A percentile compares a stretch with the other conserved stretches of the same genome.
These are phyloP conservation scores for Druon quercuslanigerum DNA, from an alignment of 1,140 invertebrate genomes.

Conservation along the genomic window DNA sequence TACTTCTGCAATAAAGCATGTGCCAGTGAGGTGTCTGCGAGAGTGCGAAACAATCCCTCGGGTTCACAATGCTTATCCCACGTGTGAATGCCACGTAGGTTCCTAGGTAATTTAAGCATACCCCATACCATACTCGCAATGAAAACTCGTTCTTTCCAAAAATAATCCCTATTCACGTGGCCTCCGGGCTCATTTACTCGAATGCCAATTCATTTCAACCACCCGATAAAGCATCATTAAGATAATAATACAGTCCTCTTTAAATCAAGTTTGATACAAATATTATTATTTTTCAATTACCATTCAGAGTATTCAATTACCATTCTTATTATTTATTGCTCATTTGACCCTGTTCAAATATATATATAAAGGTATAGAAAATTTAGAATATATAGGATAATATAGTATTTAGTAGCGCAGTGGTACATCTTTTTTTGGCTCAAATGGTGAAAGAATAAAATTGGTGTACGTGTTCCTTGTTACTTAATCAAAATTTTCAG, in stretches of 20 bases:
- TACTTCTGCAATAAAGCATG: conserved; percentile 63
- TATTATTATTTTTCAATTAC: conserved; percentile 29
- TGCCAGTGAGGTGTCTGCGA: conserved; percentile 65
- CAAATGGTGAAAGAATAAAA: too few relatives aligned
- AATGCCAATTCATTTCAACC: conserved; percentile 32
- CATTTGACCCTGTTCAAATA: too few relatives aligned
- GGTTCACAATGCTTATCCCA: conserved; percentile 68
- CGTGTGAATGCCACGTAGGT: conserved; percentile 59
- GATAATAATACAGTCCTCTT: conserved; percentile 15
- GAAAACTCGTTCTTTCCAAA: conserved; percentile 40
- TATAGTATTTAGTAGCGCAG: too few relatives aligned
- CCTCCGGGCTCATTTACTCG: conserved; percentile 1
- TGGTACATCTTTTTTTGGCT: too few relatives aligned
- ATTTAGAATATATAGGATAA: too few relatives aligned
- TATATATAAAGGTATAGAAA: too few relatives aligned
- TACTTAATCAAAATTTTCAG: too few relatives aligned
- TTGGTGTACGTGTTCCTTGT: too few relatives aligned
- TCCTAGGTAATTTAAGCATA: conserved; percentile 66
- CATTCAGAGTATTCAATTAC: neutral
- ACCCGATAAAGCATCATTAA: conserved; percentile 42
- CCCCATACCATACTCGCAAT: neutral
- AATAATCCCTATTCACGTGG: conserved; percentile 28
- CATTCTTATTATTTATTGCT: neutral
- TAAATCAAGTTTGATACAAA: conserved; percentile 41
- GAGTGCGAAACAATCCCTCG: conserved; percentile 68